Conservation (phyloP, 2,888 invertebrate genomes). For the Apomyelois bistriatella region DNA sequence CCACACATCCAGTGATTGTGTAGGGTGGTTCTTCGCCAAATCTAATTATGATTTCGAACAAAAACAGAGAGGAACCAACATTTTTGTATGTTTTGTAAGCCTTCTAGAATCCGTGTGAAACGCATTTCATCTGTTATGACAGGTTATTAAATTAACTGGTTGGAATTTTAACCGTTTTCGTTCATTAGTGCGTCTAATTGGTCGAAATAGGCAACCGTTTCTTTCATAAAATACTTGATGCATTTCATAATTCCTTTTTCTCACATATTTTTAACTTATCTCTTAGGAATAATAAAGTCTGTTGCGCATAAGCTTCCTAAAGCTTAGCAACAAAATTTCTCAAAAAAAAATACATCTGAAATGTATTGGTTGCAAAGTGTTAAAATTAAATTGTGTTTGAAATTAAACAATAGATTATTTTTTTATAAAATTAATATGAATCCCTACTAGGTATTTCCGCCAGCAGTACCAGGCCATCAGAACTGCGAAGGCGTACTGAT, state of each 20-base stretch:
- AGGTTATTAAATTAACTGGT: conserved; percentile 27
- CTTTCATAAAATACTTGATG: too few species aligned
- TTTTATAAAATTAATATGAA: background rate
- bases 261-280: too few species aligned
- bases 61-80: conserved; percentile 47
- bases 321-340: too few species aligned
- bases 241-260: too few species aligned
- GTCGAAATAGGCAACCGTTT: background rate
- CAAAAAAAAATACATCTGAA: too few species aligned
- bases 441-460: background rate
- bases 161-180: conserved; percentile 1
- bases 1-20: conserved; percentile 36
- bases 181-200: conserved; percentile 1
- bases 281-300: background rate
- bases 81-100: conserved; percentile 59
- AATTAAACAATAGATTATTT: too few species aligned
- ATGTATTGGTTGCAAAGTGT: too few species aligned
- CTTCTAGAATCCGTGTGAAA: conserved; percentile 45
- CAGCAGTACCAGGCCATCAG: conserved; percentile 20
- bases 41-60: conserved; percentile 70
- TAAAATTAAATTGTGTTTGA: too few species aligned
- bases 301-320: too few species aligned
- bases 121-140: conserved; percentile 29
- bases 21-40: conserved; percentile 70
- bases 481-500: conserved; percentile 42